These are phyloP conservation scores for Coracopsis vasa DNA, from an alignment of 2,113 vertebrate genomes.

Conservation along the genomic window DNA sequence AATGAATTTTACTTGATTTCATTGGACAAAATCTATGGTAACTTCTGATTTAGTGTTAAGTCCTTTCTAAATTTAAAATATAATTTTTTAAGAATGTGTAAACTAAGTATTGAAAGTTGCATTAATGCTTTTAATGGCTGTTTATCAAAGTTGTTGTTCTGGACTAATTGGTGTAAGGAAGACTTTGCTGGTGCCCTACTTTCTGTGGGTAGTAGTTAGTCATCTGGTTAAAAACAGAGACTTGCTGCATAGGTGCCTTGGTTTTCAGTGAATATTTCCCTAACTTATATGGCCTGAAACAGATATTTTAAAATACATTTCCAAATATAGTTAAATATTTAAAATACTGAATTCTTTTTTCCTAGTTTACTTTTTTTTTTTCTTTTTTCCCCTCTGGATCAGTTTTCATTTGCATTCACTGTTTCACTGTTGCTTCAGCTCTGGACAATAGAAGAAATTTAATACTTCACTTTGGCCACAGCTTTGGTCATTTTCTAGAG, in stretches of 20 bases:
- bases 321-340: neutral
- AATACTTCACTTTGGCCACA: neutral
- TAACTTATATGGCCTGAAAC: neutral
- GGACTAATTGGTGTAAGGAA: neutral
- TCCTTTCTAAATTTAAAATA: neutral
- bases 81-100: neutral
- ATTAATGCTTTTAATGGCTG: neutral
- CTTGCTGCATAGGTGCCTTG: neutral
- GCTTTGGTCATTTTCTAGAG: neutral
- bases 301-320: neutral
- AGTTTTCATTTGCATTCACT: neutral
- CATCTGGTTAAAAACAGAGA: neutral
- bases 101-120: neutral
- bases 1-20: neutral
- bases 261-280: neutral
- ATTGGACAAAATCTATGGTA: neutral
- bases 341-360: neutral
- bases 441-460: neutral
- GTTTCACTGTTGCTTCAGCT: neutral
- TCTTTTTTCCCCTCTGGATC: neutral
- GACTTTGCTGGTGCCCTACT: neutral
- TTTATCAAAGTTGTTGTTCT: neutral
- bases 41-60: neutral
- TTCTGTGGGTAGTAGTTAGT: neutral
- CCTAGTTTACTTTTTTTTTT: neutral